These are phyloP conservation scores for Arrhopalites spinosus DNA, from an alignment of 2,888 invertebrate genomes.

Conservation along the genomic window DNA sequence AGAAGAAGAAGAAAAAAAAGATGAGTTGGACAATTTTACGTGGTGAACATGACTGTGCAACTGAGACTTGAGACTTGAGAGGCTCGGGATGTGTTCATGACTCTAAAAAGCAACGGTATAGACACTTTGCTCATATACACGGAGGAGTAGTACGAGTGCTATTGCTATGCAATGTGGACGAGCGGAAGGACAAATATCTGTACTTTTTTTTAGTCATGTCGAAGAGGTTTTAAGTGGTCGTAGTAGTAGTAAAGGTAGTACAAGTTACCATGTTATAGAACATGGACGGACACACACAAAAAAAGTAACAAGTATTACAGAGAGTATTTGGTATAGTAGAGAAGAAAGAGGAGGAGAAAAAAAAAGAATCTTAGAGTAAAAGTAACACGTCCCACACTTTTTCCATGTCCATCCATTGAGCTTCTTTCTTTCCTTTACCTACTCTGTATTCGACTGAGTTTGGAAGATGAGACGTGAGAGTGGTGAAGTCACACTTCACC, in stretches of 20 bases:
- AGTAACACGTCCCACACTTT: conserved; percentile 15
- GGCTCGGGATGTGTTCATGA: too few species aligned
- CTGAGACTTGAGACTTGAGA: background rate
- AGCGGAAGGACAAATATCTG: background rate
- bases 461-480: conserved; percentile 55
- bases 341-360: background rate
- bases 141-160: background rate
- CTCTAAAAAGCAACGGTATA: conserved; percentile 5
- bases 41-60: conserved; percentile 1
- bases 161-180: background rate
- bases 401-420: conserved; percentile 26
- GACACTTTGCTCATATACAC: background rate
- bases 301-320: background rate
- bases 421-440: conserved; percentile 30
- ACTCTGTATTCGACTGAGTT: conserved; percentile 55
- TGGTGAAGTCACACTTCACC: conserved; percentile 56
- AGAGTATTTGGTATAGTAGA: background rate
- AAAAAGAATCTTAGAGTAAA: background rate
- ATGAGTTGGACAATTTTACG: background rate
- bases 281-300: background rate
- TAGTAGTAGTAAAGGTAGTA: conserved; percentile 5
- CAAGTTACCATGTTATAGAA: background rate
- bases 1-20: background rate
- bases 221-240: conserved; percentile 14
- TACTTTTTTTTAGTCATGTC: background rate